A percentile compares a stretch with the other conserved stretches of the same genome.
Evolutionary conservation across 2,797 vertebrate genomes (phyloP).

Genomic region (Clamator glandarius): DNA sequence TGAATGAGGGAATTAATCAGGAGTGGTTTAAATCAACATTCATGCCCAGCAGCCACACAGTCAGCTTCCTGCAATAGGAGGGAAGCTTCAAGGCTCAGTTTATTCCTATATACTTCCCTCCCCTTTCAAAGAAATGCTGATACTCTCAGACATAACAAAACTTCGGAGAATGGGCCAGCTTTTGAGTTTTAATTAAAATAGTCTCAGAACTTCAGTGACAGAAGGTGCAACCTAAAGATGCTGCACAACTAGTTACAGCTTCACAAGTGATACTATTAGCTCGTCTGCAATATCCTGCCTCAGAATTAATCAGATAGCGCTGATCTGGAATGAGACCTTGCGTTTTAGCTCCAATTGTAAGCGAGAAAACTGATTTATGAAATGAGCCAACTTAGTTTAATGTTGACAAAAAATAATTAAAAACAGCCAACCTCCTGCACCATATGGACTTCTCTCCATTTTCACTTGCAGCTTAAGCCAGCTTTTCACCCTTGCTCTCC

Average conservation of each 20-base stretch:
- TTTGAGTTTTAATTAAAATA: background rate
- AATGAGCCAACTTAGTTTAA: constrained; percentile 61
- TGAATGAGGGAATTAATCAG: background rate
- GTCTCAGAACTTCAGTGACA: constrained; percentile 29
- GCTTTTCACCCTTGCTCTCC: constrained; percentile 37
- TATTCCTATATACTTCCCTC: background rate
- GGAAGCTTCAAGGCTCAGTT: background rate
- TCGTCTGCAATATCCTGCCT: constrained; percentile 44
- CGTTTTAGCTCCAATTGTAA: constrained; percentile 37
- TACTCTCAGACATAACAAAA: background rate
- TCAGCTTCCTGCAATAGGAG: background rate
- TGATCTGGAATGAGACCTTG: constrained; percentile 45
- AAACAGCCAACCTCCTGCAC: constrained; percentile 53
- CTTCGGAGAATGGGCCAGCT: background rate
- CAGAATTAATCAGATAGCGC: constrained; percentile 13
- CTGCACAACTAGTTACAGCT: constrained; percentile 3
- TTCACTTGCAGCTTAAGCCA: constrained; percentile 46
- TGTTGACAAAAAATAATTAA: constrained; percentile 45
- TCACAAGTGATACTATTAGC: constrained; percentile 45
- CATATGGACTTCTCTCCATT: constrained; percentile 55
- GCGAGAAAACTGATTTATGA: constrained; percentile 52
- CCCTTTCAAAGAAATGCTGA: background rate
- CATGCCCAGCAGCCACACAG: background rate
- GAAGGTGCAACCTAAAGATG: constrained; percentile 35
- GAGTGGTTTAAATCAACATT: background rate